These are phyloP conservation scores for Hirudinaria manillensis DNA, from an alignment of 2,888 invertebrate genomes.

Conservation along the genomic window DNA sequence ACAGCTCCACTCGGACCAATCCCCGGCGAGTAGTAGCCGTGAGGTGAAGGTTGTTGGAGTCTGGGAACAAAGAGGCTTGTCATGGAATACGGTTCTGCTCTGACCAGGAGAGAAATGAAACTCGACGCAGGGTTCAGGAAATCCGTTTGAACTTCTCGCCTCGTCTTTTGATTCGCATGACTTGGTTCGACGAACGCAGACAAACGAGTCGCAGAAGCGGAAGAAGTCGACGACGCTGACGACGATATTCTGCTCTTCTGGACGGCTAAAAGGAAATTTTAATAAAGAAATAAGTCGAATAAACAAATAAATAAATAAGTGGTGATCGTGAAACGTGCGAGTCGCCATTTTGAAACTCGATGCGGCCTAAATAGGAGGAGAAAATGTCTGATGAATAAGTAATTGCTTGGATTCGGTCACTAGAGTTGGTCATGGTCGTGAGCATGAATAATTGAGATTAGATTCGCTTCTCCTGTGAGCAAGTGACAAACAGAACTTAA, in stretches of 20 bases:
- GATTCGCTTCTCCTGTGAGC: neutral
- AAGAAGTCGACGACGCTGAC: constrained; percentile 12
- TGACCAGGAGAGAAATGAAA: constrained; percentile 30
- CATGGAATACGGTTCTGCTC: constrained; percentile 31
- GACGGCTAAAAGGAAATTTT: constrained; percentile 3
- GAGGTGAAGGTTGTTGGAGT: neutral
- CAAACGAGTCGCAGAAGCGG: neutral
- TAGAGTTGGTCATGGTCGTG: neutral
- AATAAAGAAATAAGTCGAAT: neutral
- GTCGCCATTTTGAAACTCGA: too few relatives aligned
- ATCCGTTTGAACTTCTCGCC: neutral
- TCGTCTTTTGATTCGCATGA: neutral
- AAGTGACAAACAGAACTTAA: constrained; percentile 1
- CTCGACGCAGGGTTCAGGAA: constrained; percentile 4
- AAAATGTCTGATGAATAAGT: too few relatives aligned
- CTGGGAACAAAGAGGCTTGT: constrained; percentile 11
- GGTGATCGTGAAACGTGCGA: neutral
- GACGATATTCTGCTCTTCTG: constrained; percentile 17
- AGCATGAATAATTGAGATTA: constrained; percentile 6
- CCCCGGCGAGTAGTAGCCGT: constrained; percentile 2
- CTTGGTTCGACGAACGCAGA: constrained; percentile 23
- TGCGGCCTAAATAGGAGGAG: too few relatives aligned
- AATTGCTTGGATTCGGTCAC: too few relatives aligned
- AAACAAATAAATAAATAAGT: neutral
- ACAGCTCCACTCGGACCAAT: neutral